Evolutionary conservation across 2,888 invertebrate species (phyloP), one percentile per base, ranked within the genome.

Genomic region (Metellina segmentata): DNA sequence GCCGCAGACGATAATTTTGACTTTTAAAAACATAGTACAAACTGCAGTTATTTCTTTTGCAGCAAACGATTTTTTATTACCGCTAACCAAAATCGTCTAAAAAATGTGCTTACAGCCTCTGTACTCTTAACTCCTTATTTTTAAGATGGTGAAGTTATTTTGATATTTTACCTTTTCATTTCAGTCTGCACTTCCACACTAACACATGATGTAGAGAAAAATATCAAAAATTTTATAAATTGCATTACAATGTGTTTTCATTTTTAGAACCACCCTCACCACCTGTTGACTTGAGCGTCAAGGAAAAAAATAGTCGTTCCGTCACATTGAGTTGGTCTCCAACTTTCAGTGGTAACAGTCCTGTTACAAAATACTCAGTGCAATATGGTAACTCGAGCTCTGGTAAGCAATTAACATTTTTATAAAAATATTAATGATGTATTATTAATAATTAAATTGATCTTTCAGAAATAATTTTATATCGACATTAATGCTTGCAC

Each of bases 351-450:
- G 93, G 93, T 4, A 93, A 93, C 72, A 93, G 92, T 11, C 90
- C 93, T n/a, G 71, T 93, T 9, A 88, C 82, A 0, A 88, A 86
- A 20, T 93, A 93, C 49, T 78, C 79, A n/a, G 70, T 93, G 1
- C 85, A 93, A 8, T 91, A 91, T 71, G 94, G 94, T 69, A 94
- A 94, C 74, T 92, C 90, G 0, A 87, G 69, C 6, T 34, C 61
- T 75, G 87, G 93, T 81, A 79, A 89, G 86, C 93, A 16, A 51
- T 51, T 8, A 19, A 19, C 52, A 69, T 20, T 51, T n/a, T 74
- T 83, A 16, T 19, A 61, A 69, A 51, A 7, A 16, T 16, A 13
- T 51, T 16, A 9, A n/a, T 49, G 0, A 20, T 11, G 1, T 75
- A 75, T 75, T 48, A 7, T 20, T 11, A 20, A 8, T 74, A 74